Evolutionary conservation across 2,888 invertebrate genomes (phyloP), one percentile per base, ranked within the genome.

Genomic region (Automeris io): DNA sequence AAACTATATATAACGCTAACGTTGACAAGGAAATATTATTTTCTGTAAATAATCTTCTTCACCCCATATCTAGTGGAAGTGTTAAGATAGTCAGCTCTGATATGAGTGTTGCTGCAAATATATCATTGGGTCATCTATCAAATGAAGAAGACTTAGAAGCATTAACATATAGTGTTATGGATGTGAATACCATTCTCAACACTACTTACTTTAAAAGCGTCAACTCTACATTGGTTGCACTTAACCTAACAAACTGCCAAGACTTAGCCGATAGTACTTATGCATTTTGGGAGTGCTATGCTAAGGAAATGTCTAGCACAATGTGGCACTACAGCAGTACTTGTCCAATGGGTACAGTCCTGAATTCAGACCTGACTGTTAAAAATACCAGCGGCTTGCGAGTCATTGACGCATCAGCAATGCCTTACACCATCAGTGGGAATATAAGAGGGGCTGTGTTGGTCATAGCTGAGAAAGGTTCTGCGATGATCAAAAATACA

Each of bases 341-440:
- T 0, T 90, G 90, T 37, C 92, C 92, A 58, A 93, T 94, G 92
- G 92, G 92, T 0, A 87, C 90, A 0, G 93, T 93, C 1, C 90
- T 93, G 0, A 90, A 91, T 62, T 82, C 88, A 0, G 59, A 89
- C 18, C 66, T 93, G 6, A 39, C 36, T 1, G 61, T 61, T 0
- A 35, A 21, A n/a, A 46, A 51, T 0, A 41, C 60, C 0, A 5
- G 37, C 0, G 39, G 33, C 2, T 33, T 63, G 7, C 48, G 61
- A 0, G 59, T 64, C 2, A 54, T 44, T 0, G 63, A 63, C 19
- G 37, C 51, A 2, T 54, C 61, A 7, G 38, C 47, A 5, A 59
- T 91, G 79, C 91, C 91, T 0, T 65, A 65, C 5, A 79, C 88
- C 0, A 67, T 78, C 0, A 86, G 88, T 1, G 90, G 88, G 0